Base-by-base conservation (phyloP, 2,113 vertebrate genomes). In the Dasyornis broadbenti region DNA sequence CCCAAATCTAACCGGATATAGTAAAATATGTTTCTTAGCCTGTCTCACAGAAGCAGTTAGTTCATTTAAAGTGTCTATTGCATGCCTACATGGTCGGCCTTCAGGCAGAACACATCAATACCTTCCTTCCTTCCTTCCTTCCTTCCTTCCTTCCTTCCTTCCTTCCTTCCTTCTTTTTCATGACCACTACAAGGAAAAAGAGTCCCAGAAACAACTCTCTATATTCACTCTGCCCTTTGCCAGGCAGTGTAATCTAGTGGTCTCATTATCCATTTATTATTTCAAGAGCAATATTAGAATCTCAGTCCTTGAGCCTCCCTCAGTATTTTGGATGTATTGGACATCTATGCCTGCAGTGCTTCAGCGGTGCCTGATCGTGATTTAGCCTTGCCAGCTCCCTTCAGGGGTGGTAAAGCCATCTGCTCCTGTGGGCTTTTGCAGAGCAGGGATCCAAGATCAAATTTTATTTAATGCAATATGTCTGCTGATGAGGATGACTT, bases 331-430 rank as follows among this genome's bases (percentile, higher is more conserved):
- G 57, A 77, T 3, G 16, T 28, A 8, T 45, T 79, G 63, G 82
- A 42, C 75, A 72, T 82, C 15, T 57, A 40, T 0, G 2, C 61
- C 69, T 91, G 45, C 93, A 54, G 78, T 69, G 53, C 44, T 68
- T 82, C 75, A 82, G 73, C 68, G 20, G 50, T 66, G 89, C 73
- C 86, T 82, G 83, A 30, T 85, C 0, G 1, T 56, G 56, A 44
- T 64, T 90, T 66, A 93, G 76, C 27, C 37, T 68, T 96, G 95
- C 94, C 95, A 95, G 80, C 75, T 96, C 82, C 90, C 90, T 93
- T 87, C 86, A 92, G 94, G 96, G 88, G 71, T 86, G 77, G 72
- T 39, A 56, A 91, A 86, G 53, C 96, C 96, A 96, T 96, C 96
- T 96, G 95, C 80, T 97, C 90, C 88, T 95, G 72, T 81, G 93